phyloP scores from a whole-genome alignment of 2,888 invertebrate species.

The Caenorhabditis japonica region DNA sequence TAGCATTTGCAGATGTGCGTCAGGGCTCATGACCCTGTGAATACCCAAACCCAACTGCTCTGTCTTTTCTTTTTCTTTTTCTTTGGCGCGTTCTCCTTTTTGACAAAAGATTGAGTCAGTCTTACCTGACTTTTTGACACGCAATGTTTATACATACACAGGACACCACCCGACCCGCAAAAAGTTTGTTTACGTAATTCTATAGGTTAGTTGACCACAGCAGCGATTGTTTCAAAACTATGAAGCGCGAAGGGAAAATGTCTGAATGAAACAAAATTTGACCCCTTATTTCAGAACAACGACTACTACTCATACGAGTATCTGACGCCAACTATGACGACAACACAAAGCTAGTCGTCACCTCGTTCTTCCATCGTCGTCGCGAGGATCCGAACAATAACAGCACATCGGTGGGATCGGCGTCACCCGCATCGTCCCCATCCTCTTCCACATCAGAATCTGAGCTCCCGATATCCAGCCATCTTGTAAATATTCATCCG shows the following conservation, averaged over 20 bases:
- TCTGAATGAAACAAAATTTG: background rate
- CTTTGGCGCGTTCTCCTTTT: too few species aligned
- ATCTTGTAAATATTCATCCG: slow-evolving; percentile 42
- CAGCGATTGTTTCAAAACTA: slow-evolving; percentile 14
- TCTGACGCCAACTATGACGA: slow-evolving; percentile 49
- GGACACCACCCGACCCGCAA: too few species aligned
- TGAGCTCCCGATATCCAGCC: slow-evolving; percentile 11
- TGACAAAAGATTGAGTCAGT: too few species aligned
- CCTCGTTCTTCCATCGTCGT: slow-evolving; percentile 12
- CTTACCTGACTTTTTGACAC: slow-evolving; percentile 3
- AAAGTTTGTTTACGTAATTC: slow-evolving; percentile 33
- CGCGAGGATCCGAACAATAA: slow-evolving; percentile 47
- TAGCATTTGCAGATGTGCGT: too few species aligned
- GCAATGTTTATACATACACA: slow-evolving; percentile 23
- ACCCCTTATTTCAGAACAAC: slow-evolving; percentile 49
- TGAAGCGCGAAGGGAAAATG: background rate
- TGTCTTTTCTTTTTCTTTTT: too few species aligned
- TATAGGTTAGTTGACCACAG: slow-evolving; percentile 1
- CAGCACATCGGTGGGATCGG: slow-evolving; percentile 12
- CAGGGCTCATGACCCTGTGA: too few species aligned
- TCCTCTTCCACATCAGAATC: background rate
- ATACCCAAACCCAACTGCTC: too few species aligned
- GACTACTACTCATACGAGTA: slow-evolving; percentile 58
- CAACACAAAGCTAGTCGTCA: slow-evolving; percentile 45
- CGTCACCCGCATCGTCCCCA: slow-evolving; percentile 6